Conservation (phyloP, 2,888 invertebrate species). For the Cantharis nigra region DNA sequence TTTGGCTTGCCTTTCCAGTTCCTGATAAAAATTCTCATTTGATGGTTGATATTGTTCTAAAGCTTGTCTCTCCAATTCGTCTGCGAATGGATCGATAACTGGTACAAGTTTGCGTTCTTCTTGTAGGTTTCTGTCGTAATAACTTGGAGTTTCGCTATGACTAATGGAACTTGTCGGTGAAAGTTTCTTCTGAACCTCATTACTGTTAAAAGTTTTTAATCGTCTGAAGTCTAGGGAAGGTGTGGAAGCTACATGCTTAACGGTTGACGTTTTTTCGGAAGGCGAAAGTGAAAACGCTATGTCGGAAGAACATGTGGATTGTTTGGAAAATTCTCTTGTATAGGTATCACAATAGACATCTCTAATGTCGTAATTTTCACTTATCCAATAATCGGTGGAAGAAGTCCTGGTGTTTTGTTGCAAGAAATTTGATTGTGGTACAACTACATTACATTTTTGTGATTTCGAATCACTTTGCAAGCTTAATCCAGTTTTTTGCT, state of each 20-base stretch:
- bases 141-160: not conserved
- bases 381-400: not conserved
- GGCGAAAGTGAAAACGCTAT: not conserved
- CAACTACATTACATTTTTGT: not conserved
- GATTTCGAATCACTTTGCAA: not conserved
- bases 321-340: not conserved
- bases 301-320: not conserved
- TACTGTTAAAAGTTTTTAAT: not conserved
- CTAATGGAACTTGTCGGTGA: not conserved
- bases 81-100: conserved; percentile 42
- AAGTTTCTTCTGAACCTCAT: not conserved
- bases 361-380: not conserved
- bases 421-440: not conserved
- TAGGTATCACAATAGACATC: not conserved
- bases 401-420: conserved; percentile 12
- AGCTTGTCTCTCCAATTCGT: conserved; percentile 65
- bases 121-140: not conserved
- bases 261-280: not conserved
- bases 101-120: not conserved
- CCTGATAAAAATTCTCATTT: conserved; percentile 60
- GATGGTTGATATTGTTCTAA: conserved; percentile 65
- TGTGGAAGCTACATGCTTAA: conserved; percentile 8
- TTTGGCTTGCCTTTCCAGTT: conserved; percentile 68
- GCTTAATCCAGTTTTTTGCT: conserved; percentile 16
- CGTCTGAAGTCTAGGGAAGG: conserved; percentile 12